Evolutionary conservation across 2,113 vertebrate species (phyloP).

Genomic region (Montifringilla adamsi): DNA sequence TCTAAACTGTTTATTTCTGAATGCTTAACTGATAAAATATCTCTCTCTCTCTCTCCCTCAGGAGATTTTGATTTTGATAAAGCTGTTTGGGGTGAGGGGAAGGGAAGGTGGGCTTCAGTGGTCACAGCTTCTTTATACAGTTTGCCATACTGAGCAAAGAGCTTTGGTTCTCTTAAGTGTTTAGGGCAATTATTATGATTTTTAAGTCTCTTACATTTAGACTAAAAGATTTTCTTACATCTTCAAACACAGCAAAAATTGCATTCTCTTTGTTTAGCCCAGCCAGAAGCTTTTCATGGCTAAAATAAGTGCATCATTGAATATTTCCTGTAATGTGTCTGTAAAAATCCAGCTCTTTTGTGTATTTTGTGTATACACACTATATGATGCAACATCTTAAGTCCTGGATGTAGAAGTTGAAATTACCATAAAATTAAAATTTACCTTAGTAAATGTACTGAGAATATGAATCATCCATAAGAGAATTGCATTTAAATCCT

Average conservation of each 20-base stretch:
- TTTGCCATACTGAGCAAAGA: background rate
- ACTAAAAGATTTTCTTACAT: background rate
- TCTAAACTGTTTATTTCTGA: background rate
- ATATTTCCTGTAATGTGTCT: background rate
- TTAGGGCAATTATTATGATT: background rate
- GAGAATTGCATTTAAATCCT: background rate
- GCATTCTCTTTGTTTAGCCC: background rate
- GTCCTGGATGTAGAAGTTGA: background rate
- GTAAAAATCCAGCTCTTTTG: background rate
- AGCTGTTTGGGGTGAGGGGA: background rate
- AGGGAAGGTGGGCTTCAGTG: background rate
- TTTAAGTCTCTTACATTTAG: background rate
- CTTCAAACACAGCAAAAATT: background rate
- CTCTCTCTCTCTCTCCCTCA: background rate
- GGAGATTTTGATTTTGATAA: background rate
- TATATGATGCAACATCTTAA: background rate
- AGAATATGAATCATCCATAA: background rate
- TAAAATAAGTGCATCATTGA: background rate
- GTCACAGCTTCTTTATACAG: background rate
- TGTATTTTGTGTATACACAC: background rate
- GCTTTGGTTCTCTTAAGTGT: background rate
- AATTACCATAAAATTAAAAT: background rate
- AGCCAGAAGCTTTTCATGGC: background rate
- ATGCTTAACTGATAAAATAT: background rate
- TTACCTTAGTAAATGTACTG: background rate